Evolutionary conservation across 37 sponge, comb jelly and placozoan species (phyloP).

Genomic region (Tethya wilhelma): DNA sequence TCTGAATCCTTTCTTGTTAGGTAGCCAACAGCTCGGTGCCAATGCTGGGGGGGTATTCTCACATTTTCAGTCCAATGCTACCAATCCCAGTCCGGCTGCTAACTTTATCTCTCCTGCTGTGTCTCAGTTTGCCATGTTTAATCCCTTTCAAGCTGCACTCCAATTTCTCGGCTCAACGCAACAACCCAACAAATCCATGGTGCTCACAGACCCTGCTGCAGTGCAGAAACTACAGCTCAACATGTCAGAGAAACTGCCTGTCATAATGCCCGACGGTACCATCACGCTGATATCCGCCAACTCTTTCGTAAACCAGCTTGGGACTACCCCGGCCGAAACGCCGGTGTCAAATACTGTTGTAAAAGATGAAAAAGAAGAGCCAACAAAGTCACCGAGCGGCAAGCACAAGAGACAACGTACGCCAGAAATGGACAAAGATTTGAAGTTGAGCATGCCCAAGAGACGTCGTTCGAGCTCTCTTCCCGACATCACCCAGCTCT

Average conservation of each 20-base stretch:
- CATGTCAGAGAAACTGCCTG: slow-evolving; percentile 2
- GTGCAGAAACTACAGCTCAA: slow-evolving; percentile 28
- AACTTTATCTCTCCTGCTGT: slow-evolving; percentile 31
- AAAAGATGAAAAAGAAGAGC: not conserved
- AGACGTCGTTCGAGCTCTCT: slow-evolving; percentile 61
- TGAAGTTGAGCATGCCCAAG: slow-evolving; percentile 4
- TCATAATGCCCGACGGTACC: slow-evolving; percentile 19
- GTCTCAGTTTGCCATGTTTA: slow-evolving; percentile 43
- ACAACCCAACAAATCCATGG: not conserved
- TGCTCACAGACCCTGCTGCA: slow-evolving; percentile 19
- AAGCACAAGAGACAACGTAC: slow-evolving; percentile 14
- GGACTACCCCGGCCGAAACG: not conserved
- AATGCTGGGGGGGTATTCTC: slow-evolving; percentile 17
- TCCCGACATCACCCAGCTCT: slow-evolving; percentile 48
- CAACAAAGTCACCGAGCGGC: not conserved
- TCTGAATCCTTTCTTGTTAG: slow-evolving; percentile 5
- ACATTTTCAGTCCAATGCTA: not conserved
- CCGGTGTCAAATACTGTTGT: not conserved
- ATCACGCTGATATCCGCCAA: slow-evolving; percentile 2
- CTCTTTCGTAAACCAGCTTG: not conserved
- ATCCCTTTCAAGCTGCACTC: slow-evolving; percentile 20
- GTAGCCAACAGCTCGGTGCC: not conserved
- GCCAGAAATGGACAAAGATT: slow-evolving; percentile 18
- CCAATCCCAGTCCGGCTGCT: not conserved
- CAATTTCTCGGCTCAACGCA: slow-evolving; percentile 20